Evolutionary conservation across 2,797 vertebrate species (phyloP), one percentile per base, ranked within the genome.

Genomic region (Clarias fuscus): DNA sequence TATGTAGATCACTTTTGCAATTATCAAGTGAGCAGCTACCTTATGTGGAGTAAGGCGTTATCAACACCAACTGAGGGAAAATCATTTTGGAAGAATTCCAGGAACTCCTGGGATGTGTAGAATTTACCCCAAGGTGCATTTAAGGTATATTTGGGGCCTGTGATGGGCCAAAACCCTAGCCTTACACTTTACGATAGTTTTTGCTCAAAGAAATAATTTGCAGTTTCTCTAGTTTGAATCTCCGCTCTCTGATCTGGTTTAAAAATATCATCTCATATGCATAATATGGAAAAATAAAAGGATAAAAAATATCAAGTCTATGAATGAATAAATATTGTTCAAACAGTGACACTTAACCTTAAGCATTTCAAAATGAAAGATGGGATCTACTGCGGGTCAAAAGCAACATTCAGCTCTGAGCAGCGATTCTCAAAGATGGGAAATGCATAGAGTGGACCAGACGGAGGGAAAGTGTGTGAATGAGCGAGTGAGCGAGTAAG

Each of bases 361-460:
- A 53, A 13, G 48, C 13, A 53, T 11, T 53, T 53, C 11, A 53
- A 53, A 53, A 53, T 53, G 48, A 53, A 53, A 53, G 61, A 81
- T 81, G 62, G 18, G 79, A n/a, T 48, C 79, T 82, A 67, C 53
- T 82, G 61, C 48, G 64, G 27, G 33, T 33, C 43, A 56, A 82
- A 70, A 82, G 65, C 80, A 30, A 22, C 80, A 82, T 5, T 10
- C 43, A 68, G 64, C 43, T 82, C 64, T 22, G 64, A 56, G 17
- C 80, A 68, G 48, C 2, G 10, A 68, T 56, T 82, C 64, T 70
- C 80, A 82, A 68, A 68, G 80, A 43, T 82, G 64, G 64, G 43
- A 82, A 82, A 53, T 27, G n/a, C n/a, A 33, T 43, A 82, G 80
- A 82, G 80, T 3, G 62, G 48, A 82, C 6, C 64, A 82, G 80